Base-by-base conservation (phyloP, 2,797 vertebrate species). In the Pantherophis alleghaniensis region DNA sequence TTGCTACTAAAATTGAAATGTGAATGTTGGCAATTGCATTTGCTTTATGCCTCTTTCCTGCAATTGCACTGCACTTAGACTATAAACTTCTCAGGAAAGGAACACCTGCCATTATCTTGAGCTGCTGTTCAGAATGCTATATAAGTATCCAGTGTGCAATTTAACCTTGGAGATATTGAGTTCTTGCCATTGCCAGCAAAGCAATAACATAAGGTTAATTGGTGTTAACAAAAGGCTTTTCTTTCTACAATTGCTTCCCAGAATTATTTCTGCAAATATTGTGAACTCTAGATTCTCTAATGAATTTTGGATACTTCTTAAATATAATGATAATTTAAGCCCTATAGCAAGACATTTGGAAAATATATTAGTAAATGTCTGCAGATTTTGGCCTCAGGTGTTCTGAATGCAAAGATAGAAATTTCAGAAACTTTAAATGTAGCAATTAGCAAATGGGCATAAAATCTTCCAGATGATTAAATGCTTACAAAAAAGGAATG, bases 401-500 rank as follows among this genome's bases (percentile, higher is more conserved):
- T 83, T 83, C 79, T 13, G 22, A 47, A 83, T 83, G 79, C 20
- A 83, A 47, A 83, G 20, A 24, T 13, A 83, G 37, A 83, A 11
- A 83, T 83, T 83, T 83, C 20, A 24, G 22, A 83, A 83, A 83
- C 22, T 83, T 24, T 83, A 47, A 83, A 24, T 47, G 37, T 24
- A 83, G 22, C 79, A 47, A 26, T 83, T 47, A 83, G 47, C 24
- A 74, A 42, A 87, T 79, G 87, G 53, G 4, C 47, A 47, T 66
- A 53, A 86, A 89, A 53, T 56, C 18, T 69, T 47, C 69, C 42
- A 89, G 60, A 51, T 89, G 42, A 74, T 86, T 74, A 89, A 91
- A 91, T 88, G 28, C 26, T 86, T 94, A 42, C 10, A 57, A 69
- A 89, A 83, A 89, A 90, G 24, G 6, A 60, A 89, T 94, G 51